A percentile compares a stretch with the other conserved stretches of the same genome.
Evolutionary conservation across 2,888 invertebrate genomes (phyloP).

Genomic region (Torymus auratus): DNA sequence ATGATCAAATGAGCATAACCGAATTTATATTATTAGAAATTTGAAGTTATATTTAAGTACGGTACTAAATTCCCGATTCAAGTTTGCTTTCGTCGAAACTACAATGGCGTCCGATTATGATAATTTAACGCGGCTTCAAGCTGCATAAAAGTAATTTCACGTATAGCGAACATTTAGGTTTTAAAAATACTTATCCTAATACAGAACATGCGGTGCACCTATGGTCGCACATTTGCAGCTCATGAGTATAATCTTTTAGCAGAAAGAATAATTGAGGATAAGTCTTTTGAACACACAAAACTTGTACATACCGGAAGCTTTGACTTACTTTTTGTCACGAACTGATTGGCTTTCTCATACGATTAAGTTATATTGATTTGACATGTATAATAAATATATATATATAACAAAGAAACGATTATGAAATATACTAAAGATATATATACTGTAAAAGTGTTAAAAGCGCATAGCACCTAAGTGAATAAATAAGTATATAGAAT

Average conservation of each 20-base stretch:
- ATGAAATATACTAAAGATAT: constrained; percentile 1
- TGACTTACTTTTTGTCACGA: constrained; percentile 41
- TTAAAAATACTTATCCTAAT: constrained; percentile 42
- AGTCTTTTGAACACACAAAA: constrained; percentile 35
- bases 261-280: constrained; percentile 23
- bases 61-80: no score
- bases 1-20: no score
- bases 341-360: constrained; percentile 34
- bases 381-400: constrained; percentile 20
- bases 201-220: constrained; percentile 57
- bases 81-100: no score
- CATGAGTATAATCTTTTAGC: constrained; percentile 21
- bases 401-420: not conserved
- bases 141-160: no score
- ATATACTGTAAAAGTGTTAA: constrained; percentile 39
- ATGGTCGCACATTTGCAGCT: constrained; percentile 51
- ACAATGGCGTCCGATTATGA: no score
- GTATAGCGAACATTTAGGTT: constrained; percentile 21
- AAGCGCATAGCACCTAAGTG: constrained; percentile 55
- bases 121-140: no score
- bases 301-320: constrained; percentile 39
- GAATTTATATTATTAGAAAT: no score
- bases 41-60: no score
- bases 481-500: constrained; percentile 32
- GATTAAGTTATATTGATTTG: constrained; percentile 9